Evolutionary conservation across 35 echinoderm and acorn worm genomes (phyloP).

Genomic region (Apostichopus parvimensis): DNA sequence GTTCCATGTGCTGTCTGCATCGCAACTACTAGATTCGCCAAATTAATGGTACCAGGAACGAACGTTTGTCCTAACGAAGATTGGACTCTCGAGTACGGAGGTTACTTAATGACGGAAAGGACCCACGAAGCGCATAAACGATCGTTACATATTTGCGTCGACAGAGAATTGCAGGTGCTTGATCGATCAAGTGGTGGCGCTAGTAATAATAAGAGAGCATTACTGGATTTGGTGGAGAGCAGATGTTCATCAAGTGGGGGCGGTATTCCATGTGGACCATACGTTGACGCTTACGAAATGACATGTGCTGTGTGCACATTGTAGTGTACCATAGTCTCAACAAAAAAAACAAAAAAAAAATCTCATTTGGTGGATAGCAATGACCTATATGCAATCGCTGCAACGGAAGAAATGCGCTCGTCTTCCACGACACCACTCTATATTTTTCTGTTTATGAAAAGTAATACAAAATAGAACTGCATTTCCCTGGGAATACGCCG

Average conservation of each 20-base stretch:
- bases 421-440: too few species aligned
- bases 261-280: constrained; percentile 36
- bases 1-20: constrained; percentile 32
- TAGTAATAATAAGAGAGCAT: background rate
- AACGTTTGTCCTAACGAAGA: constrained; percentile 27
- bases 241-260: constrained; percentile 27
- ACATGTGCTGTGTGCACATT: constrained; percentile 43
- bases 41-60: constrained; percentile 17
- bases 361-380: too few species aligned
- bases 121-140: background rate
- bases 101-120: constrained; percentile 24
- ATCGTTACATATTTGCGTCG: constrained; percentile 1
- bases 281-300: constrained; percentile 39
- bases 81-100: constrained; percentile 35
- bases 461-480: too few species aligned
- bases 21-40: background rate
- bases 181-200: background rate
- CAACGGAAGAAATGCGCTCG: too few species aligned
- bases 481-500: too few species aligned
- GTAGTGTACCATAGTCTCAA: too few species aligned
- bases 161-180: background rate
- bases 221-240: constrained; percentile 7
- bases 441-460: too few species aligned
- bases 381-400: too few species aligned
- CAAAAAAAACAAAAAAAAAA: too few species aligned